Evolutionary conservation across 1,140 invertebrate genomes (phyloP).

Genomic region (Popillia japonica): DNA sequence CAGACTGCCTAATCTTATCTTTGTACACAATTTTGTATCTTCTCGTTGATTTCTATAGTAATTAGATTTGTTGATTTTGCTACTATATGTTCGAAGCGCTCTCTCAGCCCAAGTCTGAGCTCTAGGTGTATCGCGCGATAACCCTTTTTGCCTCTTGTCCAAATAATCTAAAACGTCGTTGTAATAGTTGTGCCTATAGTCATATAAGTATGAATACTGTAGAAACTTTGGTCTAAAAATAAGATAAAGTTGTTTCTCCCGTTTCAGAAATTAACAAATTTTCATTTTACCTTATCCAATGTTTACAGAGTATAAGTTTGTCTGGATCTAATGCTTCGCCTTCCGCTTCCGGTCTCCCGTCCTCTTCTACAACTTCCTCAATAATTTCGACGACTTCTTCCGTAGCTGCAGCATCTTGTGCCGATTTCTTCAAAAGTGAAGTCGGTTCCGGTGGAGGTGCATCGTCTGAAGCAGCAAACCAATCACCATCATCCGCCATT

Average conservation of each 20-base stretch:
- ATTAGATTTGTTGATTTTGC: conserved; percentile 57
- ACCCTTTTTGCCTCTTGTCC: conserved; percentile 75
- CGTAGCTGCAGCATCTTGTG: conserved; percentile 43
- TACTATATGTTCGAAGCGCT: conserved; percentile 73
- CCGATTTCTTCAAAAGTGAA: conserved; percentile 57
- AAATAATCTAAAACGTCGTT: conserved; percentile 83
- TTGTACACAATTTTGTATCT: conserved; percentile 54
- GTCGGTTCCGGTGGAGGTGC: conserved; percentile 56
- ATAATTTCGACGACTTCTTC: conserved; percentile 53
- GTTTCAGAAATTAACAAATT: conserved; percentile 37
- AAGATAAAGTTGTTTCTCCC: conserved; percentile 39
- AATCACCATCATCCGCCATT: conserved; percentile 49
- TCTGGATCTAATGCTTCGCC: conserved; percentile 67
- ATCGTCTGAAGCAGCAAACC: conserved; percentile 52
- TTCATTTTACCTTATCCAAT: conserved; percentile 73
- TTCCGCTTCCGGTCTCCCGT: conserved; percentile 58
- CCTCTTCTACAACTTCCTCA: conserved; percentile 53
- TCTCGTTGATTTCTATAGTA: conserved; percentile 49
- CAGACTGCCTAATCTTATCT: conserved; percentile 54
- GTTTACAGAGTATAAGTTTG: conserved; percentile 69
- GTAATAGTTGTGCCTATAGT: conserved; percentile 85
- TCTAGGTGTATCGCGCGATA: conserved; percentile 72
- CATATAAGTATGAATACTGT: conserved; percentile 82
- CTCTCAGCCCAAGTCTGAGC: conserved; percentile 85
- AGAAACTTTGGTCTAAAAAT: conserved; percentile 74